Evolutionary conservation across 2,888 invertebrate genomes (phyloP).

Genomic region (Limnephilus auricula): DNA sequence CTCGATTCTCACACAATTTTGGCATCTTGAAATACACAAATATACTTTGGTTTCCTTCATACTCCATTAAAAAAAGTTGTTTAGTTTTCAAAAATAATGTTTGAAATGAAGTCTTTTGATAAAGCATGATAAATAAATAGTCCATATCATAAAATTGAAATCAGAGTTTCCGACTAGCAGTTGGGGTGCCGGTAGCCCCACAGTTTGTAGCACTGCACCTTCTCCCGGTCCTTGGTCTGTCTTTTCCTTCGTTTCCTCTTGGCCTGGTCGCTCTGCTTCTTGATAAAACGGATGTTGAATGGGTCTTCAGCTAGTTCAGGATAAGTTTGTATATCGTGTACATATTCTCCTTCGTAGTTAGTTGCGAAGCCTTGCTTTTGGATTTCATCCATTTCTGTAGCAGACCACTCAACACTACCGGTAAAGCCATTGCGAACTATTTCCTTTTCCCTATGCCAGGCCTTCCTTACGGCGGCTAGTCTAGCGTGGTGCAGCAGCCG

Average conservation of each 20-base stretch:
- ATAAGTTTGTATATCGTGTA: conserved; percentile 92
- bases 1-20: conserved; percentile 70
- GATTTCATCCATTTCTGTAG: conserved; percentile 92
- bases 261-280: conserved; percentile 85
- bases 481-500: conserved; percentile 94
- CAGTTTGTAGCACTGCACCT: conserved; percentile 68
- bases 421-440: conserved; percentile 87
- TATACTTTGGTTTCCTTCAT: conserved; percentile 80
- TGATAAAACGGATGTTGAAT: conserved; percentile 93
- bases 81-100: conserved; percentile 71
- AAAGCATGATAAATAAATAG: conserved; percentile 59
- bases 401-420: conserved; percentile 90
- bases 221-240: conserved; percentile 71
- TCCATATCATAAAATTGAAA: conserved; percentile 62
- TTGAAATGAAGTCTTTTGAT: conserved; percentile 67
- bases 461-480: conserved; percentile 90
- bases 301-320: conserved; percentile 97
- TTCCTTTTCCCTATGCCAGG: conserved; percentile 95
- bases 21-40: conserved; percentile 81
- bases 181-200: conserved; percentile 66
- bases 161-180: conserved; percentile 64
- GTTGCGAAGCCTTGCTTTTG: conserved; percentile 89
- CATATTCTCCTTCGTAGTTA: conserved; percentile 94
- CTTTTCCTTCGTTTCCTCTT: conserved; percentile 86
- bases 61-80: conserved; percentile 75